Evolutionary conservation across 1,140 invertebrate species (phyloP), one percentile per base, ranked within the genome.

Genomic region (Elysia chlorotica): DNA sequence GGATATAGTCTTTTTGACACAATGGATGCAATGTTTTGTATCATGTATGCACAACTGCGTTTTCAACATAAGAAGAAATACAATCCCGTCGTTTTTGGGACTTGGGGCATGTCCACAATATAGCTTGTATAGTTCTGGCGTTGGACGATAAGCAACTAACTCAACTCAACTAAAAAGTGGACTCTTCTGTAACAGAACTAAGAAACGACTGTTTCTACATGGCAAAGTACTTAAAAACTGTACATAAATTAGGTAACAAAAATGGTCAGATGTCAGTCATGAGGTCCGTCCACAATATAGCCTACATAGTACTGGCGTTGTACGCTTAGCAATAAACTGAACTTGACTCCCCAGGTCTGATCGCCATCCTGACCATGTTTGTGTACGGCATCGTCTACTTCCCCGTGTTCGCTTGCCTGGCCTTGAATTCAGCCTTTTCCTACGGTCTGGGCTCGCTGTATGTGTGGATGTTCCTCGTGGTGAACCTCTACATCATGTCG

Each of bases 351-450:
- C 28, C 74, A 78, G 76, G 66, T 17, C 71, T 78, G 41, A 57
- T 73, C 25, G 65, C 59, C 14, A 56, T 78, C 2, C 23, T 73
- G 17, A 76, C 76, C 2, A 76, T 78, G 70, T 54, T 78, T 23
- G 68, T 75, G n/a, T 78, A 78, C 53, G 76, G 76, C 0, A n/a
- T 78, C 2, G 76, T 68, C 31, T 78, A 61, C 25, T 71, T 73
- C n/a, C 76, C 76, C 10, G 25, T 78, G 30, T 78, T 78, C 67
- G 74, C 72, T 19, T 68, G 66, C 19, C 38, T 78, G 10, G 63
- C 76, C 5, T n/a, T 73, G 21, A 54, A 65, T 4, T 61, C 68
- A 4, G 23, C 67, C 3, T 61, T 76, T n/a, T 67, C 74, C 23
- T 78, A 73, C 25, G 61, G 25, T 1, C 48, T 78, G 14, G 74